Base-by-base conservation (phyloP, 1,140 invertebrate species). In the Aphaenogaster rudis region DNA sequence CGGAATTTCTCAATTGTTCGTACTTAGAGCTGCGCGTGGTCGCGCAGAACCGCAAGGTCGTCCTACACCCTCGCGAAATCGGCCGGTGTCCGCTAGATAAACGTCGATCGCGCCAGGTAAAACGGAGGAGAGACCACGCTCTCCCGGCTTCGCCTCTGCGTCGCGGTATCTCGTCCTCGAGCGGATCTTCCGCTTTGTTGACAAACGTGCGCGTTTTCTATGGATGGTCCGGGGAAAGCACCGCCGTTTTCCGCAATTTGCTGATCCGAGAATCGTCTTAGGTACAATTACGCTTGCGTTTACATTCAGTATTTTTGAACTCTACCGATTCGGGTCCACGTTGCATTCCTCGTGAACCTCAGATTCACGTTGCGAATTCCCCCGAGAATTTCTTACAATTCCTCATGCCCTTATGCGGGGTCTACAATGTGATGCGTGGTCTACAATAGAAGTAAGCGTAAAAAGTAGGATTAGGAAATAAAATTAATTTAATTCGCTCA, bases 71-170 rank as follows among this genome's bases (percentile, higher is more conserved):
- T 74, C 0, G 9, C 48, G 45, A 86, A n/a, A 69, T 45, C 7
- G 5, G 8, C 21, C 2, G 13, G 28, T 21, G 48, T 28, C 48
- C 45, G 11, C 13, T 6, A 11, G 17, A 48, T 80, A 15, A 64
- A 54, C 33, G 13, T 57, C 13, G 67, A 57, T 66, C 28, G 63
- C 39, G 52, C 5, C 4, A 17, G 50, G 45, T 79, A 86, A 88
- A 86, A 86, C 48, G 87, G 42, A 86, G 82, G 87, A 88, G 87
- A 88, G 87, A 88, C 82, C 11, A 3, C 36, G 3, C 57, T 17
- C 21, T 61, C 61, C 15, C 21, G n/a, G 9, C 59, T 13, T 76
- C 33, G n/a, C 21, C 36, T 3, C 15, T 1, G 7, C 28, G 7
- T 13, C 15, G 45, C 33, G 45, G 2, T 64, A 67, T 67, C 33